phyloP scores from a whole-genome alignment of 2,797 vertebrate genomes.

The Poecilia picta region DNA sequence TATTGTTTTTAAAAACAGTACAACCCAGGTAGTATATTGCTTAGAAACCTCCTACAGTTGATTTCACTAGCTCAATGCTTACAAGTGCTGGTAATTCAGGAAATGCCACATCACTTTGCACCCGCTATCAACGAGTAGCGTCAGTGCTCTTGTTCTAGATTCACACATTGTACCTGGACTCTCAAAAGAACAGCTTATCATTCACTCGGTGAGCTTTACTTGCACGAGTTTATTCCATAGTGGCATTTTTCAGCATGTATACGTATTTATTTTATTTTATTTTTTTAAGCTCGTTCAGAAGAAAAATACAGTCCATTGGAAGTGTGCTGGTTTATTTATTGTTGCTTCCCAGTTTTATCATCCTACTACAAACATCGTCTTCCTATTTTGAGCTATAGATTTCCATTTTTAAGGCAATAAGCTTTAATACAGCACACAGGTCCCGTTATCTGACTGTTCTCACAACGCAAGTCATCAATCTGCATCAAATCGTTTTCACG shows the following conservation, averaged over 20 bases:
- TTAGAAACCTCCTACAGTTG: conserved; percentile 14
- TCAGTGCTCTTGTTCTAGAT: conserved; percentile 7
- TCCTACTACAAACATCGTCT: conserved; percentile 57
- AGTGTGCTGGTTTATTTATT: conserved; percentile 33
- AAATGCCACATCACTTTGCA: conserved; percentile 25
- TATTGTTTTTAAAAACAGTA: conserved; percentile 7
- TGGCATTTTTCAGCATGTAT: neutral
- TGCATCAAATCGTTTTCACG: conserved; percentile 44
- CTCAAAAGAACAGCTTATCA: conserved; percentile 27
- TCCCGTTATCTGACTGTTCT: conserved; percentile 53
- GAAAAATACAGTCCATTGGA: conserved; percentile 19
- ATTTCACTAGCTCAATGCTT: conserved; percentile 22
- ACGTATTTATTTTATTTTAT: conserved; percentile 7
- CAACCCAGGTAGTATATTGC: conserved; percentile 10
- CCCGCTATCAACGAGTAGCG: neutral
- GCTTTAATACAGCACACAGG: conserved; percentile 53
- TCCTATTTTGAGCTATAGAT: conserved; percentile 50
- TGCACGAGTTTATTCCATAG: conserved; percentile 29
- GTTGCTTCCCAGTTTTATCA: conserved; percentile 27
- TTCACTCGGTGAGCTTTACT: conserved; percentile 21
- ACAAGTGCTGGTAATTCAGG: conserved; percentile 36
- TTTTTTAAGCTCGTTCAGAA: conserved; percentile 15
- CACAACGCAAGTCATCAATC: conserved; percentile 38
- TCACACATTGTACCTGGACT: conserved; percentile 12
- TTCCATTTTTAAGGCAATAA: conserved; percentile 71